Evolutionary conservation across 2,797 vertebrate genomes (phyloP).

Genomic region (Sternotherus odoratus): DNA sequence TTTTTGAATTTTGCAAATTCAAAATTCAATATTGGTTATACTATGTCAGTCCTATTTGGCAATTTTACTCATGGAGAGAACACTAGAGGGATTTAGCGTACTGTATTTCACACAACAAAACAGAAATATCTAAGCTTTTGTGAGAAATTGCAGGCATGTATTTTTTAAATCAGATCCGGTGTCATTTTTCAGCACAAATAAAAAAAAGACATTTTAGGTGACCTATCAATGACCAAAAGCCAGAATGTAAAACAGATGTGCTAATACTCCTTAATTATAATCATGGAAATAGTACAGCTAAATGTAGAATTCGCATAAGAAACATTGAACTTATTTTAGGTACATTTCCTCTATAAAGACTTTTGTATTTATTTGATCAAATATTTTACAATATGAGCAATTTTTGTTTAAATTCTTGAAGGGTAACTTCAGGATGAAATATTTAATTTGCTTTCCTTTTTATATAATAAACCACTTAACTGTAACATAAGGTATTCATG

Average conservation of each 20-base stretch:
- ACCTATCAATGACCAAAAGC: neutral
- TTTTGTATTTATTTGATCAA: neutral
- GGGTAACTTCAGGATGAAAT: neutral
- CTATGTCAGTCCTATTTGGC: neutral
- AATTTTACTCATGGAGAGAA: neutral
- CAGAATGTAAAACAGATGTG: neutral
- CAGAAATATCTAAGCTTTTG: neutral
- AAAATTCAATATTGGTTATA: neutral
- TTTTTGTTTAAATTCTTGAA: neutral
- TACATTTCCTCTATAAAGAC: neutral
- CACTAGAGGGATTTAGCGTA: neutral
- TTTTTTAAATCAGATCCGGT: neutral
- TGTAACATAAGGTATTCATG: neutral
- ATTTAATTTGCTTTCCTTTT: neutral
- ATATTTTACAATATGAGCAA: neutral
- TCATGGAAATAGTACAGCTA: neutral
- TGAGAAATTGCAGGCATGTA: neutral
- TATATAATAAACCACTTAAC: neutral
- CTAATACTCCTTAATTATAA: neutral
- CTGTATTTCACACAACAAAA: neutral
- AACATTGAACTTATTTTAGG: neutral
- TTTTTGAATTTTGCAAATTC: neutral
- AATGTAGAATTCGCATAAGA: neutral
- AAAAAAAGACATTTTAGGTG: neutral
- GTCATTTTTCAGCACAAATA: neutral